Base-by-base conservation (phyloP, 2,888 invertebrate genomes). In the Baccha elongata region DNA sequence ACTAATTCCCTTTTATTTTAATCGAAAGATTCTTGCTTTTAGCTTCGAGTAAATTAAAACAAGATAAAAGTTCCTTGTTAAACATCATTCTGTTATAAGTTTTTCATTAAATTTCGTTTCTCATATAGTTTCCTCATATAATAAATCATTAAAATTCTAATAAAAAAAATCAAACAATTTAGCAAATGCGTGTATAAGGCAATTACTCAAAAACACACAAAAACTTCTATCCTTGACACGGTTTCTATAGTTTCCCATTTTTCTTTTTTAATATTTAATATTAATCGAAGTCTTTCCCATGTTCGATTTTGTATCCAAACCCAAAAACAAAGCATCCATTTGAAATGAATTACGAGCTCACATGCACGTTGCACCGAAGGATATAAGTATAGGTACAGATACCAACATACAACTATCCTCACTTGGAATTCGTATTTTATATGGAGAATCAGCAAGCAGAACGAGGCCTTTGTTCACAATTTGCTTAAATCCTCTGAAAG, bases 211-310 rank as follows among this genome's bases (percentile, higher is more conserved):
- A 67, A 55, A 21, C 15, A 60, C 7, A 60, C n/a, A 44, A 52
- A 58, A 29, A 29, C 29, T 3, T 60, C 32, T 44, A 78, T 79
- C 73, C 78, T 79, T 73, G 73, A 79, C 73, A 73, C 65, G 44
- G 29, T 72, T 65, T 15, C 13, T 55, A 40, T 11, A 29, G 29
- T 13, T 32, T 52, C 32, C n/a, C 29, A 32, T 10, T 26, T 42
- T 26, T 29, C 11, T 42, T 17, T 42, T 26, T 29, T 13, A 10
- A 17, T n/a, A 21, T 35, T n/a, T 29, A 1, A 32, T 53, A 53
- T 53, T 53, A 53, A 55, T 60, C 60, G 60, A 42, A 42, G 42
- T 3, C 35, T 35, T 2, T 15, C 11, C 17, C 6, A 60, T 42
- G 8, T 67, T 50, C 23, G 50, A 32, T 50, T 46, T 29, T 11